phyloP scores from a whole-genome alignment of 2,113 vertebrate genomes.

The Larimichthys polyactis region DNA sequence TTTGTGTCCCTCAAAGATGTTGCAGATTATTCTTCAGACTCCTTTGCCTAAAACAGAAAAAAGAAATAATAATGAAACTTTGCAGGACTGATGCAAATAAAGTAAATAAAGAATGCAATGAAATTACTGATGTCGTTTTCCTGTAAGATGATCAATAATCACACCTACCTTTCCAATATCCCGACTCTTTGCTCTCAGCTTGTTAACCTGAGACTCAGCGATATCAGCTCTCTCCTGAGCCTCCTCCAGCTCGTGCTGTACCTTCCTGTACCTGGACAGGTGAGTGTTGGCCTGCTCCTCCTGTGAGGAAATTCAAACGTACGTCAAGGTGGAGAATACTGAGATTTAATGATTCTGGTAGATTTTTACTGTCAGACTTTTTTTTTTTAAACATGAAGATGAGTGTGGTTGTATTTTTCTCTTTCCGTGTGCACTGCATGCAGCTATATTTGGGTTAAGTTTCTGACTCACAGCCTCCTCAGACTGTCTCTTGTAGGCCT shows the following conservation, averaged over 20 bases:
- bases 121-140: neutral
- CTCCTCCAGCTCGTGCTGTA: constrained; percentile 89
- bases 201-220: constrained; percentile 89
- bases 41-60: constrained; percentile 71
- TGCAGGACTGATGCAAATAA: neutral
- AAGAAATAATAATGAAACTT: constrained; percentile 1
- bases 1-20: constrained; percentile 22
- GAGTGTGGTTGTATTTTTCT: neutral
- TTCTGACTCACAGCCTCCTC: constrained; percentile 78
- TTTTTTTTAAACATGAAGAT: neutral
- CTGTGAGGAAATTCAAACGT: constrained; percentile 55
- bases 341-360: neutral
- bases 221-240: constrained; percentile 89
- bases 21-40: constrained; percentile 73
- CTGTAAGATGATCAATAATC: neutral
- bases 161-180: constrained; percentile 78
- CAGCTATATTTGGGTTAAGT: neutral
- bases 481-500: constrained; percentile 85
- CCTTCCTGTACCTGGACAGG: constrained; percentile 83
- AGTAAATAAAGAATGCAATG: neutral
- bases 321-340: neutral
- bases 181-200: constrained; percentile 80
- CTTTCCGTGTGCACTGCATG: neutral
- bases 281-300: constrained; percentile 82
- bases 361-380: neutral